phyloP scores from a whole-genome alignment of 2,113 vertebrate species.

The Garra rufa region DNA sequence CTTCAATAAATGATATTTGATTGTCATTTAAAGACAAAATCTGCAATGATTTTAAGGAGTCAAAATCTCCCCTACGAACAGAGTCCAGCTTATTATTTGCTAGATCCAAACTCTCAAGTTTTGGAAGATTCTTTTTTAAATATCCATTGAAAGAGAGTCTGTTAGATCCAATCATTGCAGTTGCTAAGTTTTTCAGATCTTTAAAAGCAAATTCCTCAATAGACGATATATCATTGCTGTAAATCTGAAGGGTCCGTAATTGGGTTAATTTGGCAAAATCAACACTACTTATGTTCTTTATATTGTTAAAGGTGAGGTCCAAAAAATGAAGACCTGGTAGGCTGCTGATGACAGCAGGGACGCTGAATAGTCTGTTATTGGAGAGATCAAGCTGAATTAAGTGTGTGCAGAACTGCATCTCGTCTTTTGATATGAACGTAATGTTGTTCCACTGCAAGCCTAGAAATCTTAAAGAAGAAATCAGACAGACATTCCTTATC shows the following conservation, averaged over 20 bases:
- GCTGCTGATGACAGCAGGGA: constrained; percentile 59
- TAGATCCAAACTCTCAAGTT: constrained; percentile 62
- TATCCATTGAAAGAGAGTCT: constrained; percentile 52
- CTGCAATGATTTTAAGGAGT: constrained; percentile 53
- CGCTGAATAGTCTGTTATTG: constrained; percentile 55
- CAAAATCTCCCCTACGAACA: constrained; percentile 36
- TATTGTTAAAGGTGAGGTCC: constrained; percentile 68
- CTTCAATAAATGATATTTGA: constrained; percentile 50
- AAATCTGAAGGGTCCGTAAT: constrained; percentile 62
- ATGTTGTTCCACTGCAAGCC: constrained; percentile 68
- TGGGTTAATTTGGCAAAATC: constrained; percentile 64
- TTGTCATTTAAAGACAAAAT: constrained; percentile 66
- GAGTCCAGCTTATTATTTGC: constrained; percentile 62
- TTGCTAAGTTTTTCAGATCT: constrained; percentile 57
- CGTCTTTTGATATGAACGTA: constrained; percentile 40
- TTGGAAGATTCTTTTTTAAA: constrained; percentile 61
- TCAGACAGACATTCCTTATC: constrained; percentile 67
- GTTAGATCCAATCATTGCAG: constrained; percentile 64
- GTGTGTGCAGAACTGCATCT: constrained; percentile 59
- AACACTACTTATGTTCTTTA: constrained; percentile 52
- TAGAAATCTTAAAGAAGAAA: constrained; percentile 57
- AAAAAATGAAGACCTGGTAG: constrained; percentile 59
- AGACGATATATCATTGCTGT: constrained; percentile 59
- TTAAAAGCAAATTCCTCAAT: constrained; percentile 62
- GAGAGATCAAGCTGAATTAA: constrained; percentile 65